Evolutionary conservation across 1,140 invertebrate genomes (phyloP).

Genomic region (Chrysomallon squamiferum): DNA sequence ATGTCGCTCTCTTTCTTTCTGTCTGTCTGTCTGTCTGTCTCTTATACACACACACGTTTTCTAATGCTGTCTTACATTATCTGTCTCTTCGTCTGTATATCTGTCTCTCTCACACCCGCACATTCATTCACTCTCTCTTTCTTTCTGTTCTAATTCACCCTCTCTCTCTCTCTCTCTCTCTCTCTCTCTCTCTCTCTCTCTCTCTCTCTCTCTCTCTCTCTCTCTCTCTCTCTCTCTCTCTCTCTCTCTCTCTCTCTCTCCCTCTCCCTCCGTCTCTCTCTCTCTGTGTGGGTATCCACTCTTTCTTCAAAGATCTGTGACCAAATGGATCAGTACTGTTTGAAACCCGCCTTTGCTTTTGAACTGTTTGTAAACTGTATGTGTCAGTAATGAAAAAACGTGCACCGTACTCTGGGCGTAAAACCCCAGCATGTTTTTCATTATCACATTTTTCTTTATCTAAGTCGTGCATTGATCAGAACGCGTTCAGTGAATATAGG

Average conservation of each 20-base stretch:
- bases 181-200: neutral
- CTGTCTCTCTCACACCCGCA: neutral
- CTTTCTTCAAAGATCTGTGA: neutral
- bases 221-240: conserved; percentile 1
- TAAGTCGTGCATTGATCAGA: neutral
- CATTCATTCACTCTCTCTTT: neutral
- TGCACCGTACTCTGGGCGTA: neutral
- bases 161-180: conserved; percentile 12
- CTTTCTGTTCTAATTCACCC: conserved; percentile 1
- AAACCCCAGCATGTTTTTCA: neutral
- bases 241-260: conserved; percentile 1
- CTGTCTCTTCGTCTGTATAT: neutral
- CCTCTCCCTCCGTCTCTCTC: neutral
- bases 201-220: neutral
- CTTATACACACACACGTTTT: neutral
- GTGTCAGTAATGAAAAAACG: neutral
- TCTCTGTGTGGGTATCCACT: neutral
- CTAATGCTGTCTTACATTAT: neutral
- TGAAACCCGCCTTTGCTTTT: neutral
- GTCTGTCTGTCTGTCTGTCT: conserved; percentile 7
- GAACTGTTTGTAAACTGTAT: neutral
- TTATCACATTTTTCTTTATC: neutral
- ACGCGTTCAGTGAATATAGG: too few relatives aligned
- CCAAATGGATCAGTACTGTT: neutral
- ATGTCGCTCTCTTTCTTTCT: too few relatives aligned